These are phyloP conservation scores for Sebastes hubbsi DNA, from an alignment of 2,797 vertebrate genomes.

Conservation along the genomic window DNA sequence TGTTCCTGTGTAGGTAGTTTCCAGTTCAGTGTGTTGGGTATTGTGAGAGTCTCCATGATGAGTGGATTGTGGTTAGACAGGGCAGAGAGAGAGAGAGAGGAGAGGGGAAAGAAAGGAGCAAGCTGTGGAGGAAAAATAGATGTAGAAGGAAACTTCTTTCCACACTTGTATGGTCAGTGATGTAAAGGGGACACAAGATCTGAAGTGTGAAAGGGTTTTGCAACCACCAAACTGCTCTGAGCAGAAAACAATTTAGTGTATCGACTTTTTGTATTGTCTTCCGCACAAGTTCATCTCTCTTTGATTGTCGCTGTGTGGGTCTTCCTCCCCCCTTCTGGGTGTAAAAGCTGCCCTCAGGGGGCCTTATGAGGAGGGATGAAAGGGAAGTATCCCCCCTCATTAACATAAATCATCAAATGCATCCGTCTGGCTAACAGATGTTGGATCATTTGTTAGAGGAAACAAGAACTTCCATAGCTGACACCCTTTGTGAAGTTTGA, in stretches of 20 bases:
- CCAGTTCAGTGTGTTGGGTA: conserved; percentile 2
- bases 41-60: conserved; percentile 7
- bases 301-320: conserved; percentile 3
- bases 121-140: neutral
- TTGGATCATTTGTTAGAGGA: conserved; percentile 38
- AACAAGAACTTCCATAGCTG: conserved; percentile 20
- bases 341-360: conserved; percentile 25
- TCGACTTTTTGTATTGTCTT: neutral
- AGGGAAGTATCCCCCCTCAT: conserved; percentile 7
- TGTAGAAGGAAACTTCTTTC: neutral
- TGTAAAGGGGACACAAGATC: neutral
- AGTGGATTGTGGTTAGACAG: neutral
- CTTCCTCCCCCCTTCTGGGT: neutral
- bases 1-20: conserved; percentile 29
- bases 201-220: neutral
- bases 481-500: conserved; percentile 7
- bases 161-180: neutral
- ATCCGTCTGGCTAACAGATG: conserved; percentile 24
- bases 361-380: conserved; percentile 24
- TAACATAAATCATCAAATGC: conserved; percentile 41
- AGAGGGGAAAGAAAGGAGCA: neutral
- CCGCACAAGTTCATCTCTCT: neutral
- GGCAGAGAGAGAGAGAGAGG: neutral
- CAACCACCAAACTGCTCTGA: neutral
- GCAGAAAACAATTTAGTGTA: neutral